These are phyloP conservation scores for Macaria notata DNA, from an alignment of 2,888 invertebrate species.

Conservation along the genomic window DNA sequence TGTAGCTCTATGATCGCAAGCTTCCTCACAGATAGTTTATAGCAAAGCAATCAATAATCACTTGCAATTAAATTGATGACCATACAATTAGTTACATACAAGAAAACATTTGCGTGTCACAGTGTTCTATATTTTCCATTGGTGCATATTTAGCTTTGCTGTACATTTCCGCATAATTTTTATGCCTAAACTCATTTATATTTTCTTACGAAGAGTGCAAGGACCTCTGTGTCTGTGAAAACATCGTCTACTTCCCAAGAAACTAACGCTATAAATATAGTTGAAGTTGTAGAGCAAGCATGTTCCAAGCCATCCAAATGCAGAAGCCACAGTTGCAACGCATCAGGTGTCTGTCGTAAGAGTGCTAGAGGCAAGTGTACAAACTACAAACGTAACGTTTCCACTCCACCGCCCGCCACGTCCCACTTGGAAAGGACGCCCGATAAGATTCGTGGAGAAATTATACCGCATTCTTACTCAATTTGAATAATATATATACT, in stretches of 20 bases:
- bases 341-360: constrained; percentile 56
- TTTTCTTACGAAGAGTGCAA: too few species aligned
- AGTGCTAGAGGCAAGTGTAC: constrained; percentile 37
- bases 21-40: constrained; percentile 1
- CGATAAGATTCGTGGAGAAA: constrained; percentile 49
- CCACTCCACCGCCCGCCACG: constrained; percentile 51
- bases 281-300: constrained; percentile 12
- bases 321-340: constrained; percentile 38
- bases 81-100: background rate
- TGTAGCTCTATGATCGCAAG: background rate
- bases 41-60: background rate
- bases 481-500: background rate
- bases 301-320: constrained; percentile 20
- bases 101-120: too few species aligned
- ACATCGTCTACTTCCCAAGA: background rate
- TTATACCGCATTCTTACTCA: constrained; percentile 17
- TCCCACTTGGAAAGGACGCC: constrained; percentile 55
- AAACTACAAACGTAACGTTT: constrained; percentile 61
- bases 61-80: constrained; percentile 1
- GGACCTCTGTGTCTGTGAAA: too few species aligned
- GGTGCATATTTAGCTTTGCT: too few species aligned
- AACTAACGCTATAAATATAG: constrained; percentile 15
- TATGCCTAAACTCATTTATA: too few species aligned
- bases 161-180: too few species aligned
- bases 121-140: too few species aligned